Evolutionary conservation across 1,140 invertebrate species (phyloP).

Genomic region (Ptiloglossa arizonensis): DNA sequence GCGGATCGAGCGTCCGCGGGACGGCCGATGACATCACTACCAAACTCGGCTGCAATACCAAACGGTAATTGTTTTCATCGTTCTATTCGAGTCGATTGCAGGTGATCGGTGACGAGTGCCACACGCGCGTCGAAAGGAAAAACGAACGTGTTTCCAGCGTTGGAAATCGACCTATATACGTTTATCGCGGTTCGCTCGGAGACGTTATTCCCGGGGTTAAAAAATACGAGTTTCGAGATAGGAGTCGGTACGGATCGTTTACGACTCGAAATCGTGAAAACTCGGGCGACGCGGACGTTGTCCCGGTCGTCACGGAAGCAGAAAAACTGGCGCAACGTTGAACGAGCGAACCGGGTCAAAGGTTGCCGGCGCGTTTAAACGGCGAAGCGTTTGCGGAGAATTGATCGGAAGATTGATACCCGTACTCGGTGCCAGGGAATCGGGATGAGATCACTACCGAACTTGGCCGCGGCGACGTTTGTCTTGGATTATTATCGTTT

Average conservation of each 20-base stretch:
- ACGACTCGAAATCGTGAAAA: neutral
- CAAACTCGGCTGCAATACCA: neutral
- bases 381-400: neutral
- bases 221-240: neutral
- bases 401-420: constrained; percentile 1
- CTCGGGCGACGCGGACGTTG: neutral
- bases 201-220: too few relatives aligned
- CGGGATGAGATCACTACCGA: constrained; percentile 48
- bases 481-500: constrained; percentile 34
- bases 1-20: constrained; percentile 34
- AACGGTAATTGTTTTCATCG: neutral
- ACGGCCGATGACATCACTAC: constrained; percentile 59
- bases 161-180: too few relatives aligned
- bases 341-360: constrained; percentile 5
- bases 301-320: neutral
- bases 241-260: neutral
- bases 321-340: neutral
- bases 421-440: too few relatives aligned
- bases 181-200: too few relatives aligned
- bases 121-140: neutral
- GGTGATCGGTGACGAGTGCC: neutral
- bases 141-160: too few relatives aligned
- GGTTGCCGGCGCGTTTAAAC: neutral
- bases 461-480: constrained; percentile 26
- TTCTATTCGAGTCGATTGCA: neutral